Base-by-base conservation (phyloP, 1,140 invertebrate species). In the Panagrolaimus sp. region DNA sequence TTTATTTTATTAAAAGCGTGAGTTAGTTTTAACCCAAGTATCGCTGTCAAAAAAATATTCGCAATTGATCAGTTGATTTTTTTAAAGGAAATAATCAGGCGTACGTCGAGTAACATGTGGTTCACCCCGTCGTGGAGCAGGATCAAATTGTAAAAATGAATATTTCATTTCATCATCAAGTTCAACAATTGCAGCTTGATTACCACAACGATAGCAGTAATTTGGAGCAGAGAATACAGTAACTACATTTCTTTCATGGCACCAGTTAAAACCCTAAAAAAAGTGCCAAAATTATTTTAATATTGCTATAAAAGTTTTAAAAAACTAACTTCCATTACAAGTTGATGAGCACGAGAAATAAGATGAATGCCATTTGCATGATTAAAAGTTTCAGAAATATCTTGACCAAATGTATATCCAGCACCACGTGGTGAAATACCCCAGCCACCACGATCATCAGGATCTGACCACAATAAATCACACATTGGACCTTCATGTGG, bases 111-210 rank as follows among this genome's bases (percentile, higher is more conserved):
- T 94, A 85, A 97, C 94, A 76, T 94, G 94, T 11, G 20, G 20
- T 85, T 98, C 94, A 69, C 94, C 94, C 85, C 93, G 91, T 84
- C 94, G 88, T 74, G 95, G 94, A 84, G 95, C 95, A 81, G 94
- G 94, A 87, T 97, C 94, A 88, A 97, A 97, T 87, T 98, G 93
- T 85, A 98, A 90, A 89, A 96, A 98, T 89, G 93, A 96, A 89
- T 97, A 97, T 89, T 97, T 96, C 83, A 98, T 88, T 84, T 92
- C 91, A 89, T 98, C 95, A 88, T 98, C 94, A 87, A 98, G 87
- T 90, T 98, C 94, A 93, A 98, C 97, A 79, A 98, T 96, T 80
- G 94, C 94, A 78, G 94, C 95, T 88, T 98, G 94, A 87, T 98
- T 98, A 82, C 94, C 94, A 87, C 94, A 98, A 80, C 94, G 90